Evolutionary conservation across 2,113 vertebrate species (phyloP).

Genomic region (Halcyon malimbica): DNA sequence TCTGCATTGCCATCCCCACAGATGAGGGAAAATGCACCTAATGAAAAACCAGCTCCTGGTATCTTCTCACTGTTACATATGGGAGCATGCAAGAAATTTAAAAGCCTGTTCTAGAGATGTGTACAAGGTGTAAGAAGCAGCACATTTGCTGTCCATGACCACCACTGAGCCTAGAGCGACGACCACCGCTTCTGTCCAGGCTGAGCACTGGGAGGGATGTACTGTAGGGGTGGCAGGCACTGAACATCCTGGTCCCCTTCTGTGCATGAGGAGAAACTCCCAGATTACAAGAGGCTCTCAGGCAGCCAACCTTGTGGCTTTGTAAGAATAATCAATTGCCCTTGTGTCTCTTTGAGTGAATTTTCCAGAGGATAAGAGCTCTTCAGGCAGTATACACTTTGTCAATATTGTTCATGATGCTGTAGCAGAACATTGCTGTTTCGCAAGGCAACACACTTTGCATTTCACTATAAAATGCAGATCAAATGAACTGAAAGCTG

Average conservation of each 20-base stretch:
- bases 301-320: not conserved
- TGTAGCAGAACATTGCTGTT: not conserved
- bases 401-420: not conserved
- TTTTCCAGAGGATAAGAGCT: not conserved
- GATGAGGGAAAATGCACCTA: not conserved
- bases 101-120: not conserved
- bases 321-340: not conserved
- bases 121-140: not conserved
- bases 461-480: fast-evolving
- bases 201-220: not conserved
- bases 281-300: not conserved
- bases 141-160: not conserved
- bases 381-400: not conserved
- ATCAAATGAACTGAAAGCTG: not conserved
- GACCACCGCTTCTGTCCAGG: not conserved
- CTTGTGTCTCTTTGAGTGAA: not conserved
- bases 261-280: not conserved
- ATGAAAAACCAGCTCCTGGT: not conserved
- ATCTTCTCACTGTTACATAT: fast-evolving
- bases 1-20: fast-evolving
- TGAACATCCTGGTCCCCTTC: not conserved
- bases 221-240: not conserved
- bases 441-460: not conserved
- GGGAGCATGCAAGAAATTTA: not conserved
- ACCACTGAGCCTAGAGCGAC: not conserved